Evolutionary conservation across 1,140 invertebrate species (phyloP).

Genomic region (Rhopalosiphum padi): DNA sequence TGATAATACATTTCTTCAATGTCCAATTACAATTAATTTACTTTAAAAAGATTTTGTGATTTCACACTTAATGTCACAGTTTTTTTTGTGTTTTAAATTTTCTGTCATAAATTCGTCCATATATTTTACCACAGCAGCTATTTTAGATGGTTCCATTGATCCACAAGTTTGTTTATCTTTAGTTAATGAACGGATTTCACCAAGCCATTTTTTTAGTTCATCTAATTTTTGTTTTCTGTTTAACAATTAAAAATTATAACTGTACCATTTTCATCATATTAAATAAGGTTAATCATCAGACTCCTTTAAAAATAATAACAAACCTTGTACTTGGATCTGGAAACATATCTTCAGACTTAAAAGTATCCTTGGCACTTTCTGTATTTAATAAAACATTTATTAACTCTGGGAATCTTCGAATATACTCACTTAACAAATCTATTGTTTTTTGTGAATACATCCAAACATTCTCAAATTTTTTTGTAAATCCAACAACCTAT

Average conservation of each 20-base stretch:
- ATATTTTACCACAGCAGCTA: conserved; percentile 42
- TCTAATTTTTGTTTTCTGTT: conserved; percentile 37
- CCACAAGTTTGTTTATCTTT: conserved; percentile 56
- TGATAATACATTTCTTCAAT: neutral
- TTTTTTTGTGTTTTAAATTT: conserved; percentile 51
- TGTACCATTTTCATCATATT: neutral
- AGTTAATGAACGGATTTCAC: conserved; percentile 56
- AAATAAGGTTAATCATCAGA: neutral
- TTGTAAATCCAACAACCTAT: conserved; percentile 82
- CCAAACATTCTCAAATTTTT: conserved; percentile 74
- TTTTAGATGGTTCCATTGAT: conserved; percentile 56
- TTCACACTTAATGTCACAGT: conserved; percentile 77
- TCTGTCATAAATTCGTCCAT: conserved; percentile 52
- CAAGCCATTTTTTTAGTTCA: conserved; percentile 25
- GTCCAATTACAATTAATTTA: neutral
- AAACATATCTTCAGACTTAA: conserved; percentile 74
- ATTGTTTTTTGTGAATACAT: conserved; percentile 81
- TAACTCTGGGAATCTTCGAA: conserved; percentile 75
- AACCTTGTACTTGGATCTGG: conserved; percentile 61
- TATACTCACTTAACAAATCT: conserved; percentile 75
- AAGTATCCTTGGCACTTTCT: conserved; percentile 66
- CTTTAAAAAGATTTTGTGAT: conserved; percentile 64
- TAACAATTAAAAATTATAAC: neutral
- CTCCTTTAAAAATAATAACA: neutral
- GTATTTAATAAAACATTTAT: conserved; percentile 70